Base-by-base conservation (phyloP, 2,113 vertebrate genomes). In the Mus musculus region DNA sequence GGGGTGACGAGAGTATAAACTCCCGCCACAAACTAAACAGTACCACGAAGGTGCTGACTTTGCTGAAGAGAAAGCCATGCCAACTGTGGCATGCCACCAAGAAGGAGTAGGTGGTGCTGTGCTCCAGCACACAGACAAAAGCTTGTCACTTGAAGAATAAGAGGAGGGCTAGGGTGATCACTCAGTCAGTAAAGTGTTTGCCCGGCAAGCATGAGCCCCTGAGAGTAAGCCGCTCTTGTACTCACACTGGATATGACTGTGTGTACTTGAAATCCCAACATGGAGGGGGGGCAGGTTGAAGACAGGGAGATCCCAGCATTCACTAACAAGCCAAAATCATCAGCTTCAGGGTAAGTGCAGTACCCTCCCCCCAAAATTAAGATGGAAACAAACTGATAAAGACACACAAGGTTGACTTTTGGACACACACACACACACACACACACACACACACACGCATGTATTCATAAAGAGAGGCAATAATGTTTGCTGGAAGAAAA, bases 1-100 rank as follows among this genome's bases (percentile, higher is more conserved):
- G 30, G 13, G 8, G 28, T 24, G 22, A 36, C 0, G 1, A n/a
- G 3, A 42, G 5, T 59, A 46, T n/a, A 59, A 49, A 2, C 67
- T 17, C 9, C 1, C 14, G n/a, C 19, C 17, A 24, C 26, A 22
- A 9, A 20, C 39, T 33, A 42, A 75, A 22, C 16, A 39, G 72
- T 22, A 10, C 24, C 52, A 24, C 11, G 0, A 91, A 30, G 36
- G 39, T 13, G 63, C 26, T 42, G n/a, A 30, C 12, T 5, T 80
- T 2, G 33, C 59, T 19, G 36, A 28, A 59, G 36, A 4, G 33
- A 36, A 16, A 72, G 36, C 16, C 69, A 20, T 1, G 16, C 22
- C 36, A 26, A 9, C 20, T 5, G 46, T 13, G 17, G 14, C 8
- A 0, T 7, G 19, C 14, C 7, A 3, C 24, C 69, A 20, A 2